Conservation (phyloP, 2,888 invertebrate species). For the Euphydryas editha region DNA sequence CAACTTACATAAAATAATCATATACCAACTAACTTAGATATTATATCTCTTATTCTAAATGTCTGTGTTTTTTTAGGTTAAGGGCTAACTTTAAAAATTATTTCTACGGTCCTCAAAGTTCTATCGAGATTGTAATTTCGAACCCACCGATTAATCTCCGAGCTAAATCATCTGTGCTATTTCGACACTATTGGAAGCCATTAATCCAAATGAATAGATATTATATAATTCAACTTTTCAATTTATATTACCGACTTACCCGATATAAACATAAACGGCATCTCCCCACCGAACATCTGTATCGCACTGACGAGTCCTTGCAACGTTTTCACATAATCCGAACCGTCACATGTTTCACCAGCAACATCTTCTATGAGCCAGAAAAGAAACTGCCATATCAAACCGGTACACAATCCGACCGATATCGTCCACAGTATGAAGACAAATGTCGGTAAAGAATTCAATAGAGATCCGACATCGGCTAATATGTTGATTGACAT, state of each 20-base stretch:
- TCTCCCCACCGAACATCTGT: conserved; percentile 92
- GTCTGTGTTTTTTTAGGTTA: too few species aligned
- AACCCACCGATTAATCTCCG: too few species aligned
- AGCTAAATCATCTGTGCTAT: too few species aligned
- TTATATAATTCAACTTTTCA: too few species aligned
- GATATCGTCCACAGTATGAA: conserved; percentile 92
- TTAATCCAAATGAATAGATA: too few species aligned
- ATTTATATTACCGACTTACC: conserved; percentile 62
- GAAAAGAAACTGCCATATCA: conserved; percentile 94
- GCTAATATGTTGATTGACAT: conserved; percentile 86
- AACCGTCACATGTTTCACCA: conserved; percentile 65
- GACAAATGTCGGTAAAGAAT: conserved; percentile 86
- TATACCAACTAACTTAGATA: too few species aligned
- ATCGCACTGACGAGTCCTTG: conserved; percentile 89
- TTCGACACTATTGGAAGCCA: too few species aligned
- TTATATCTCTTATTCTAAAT: too few species aligned
- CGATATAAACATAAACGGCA: conserved; percentile 94
- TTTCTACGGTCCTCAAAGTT: too few species aligned
- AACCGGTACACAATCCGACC: conserved; percentile 92
- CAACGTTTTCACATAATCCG: conserved; percentile 87
- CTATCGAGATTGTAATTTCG: too few species aligned
- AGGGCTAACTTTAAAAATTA: too few species aligned
- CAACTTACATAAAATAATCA: too few species aligned
- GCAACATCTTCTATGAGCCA: conserved; percentile 92
- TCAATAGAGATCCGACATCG: conserved; percentile 87